Percentiles rank a stretch among this genome's conserved stretches.
These are phyloP conservation scores for Sialis lutaria DNA, from an alignment of 2,888 invertebrate genomes.

Conservation along the genomic window DNA sequence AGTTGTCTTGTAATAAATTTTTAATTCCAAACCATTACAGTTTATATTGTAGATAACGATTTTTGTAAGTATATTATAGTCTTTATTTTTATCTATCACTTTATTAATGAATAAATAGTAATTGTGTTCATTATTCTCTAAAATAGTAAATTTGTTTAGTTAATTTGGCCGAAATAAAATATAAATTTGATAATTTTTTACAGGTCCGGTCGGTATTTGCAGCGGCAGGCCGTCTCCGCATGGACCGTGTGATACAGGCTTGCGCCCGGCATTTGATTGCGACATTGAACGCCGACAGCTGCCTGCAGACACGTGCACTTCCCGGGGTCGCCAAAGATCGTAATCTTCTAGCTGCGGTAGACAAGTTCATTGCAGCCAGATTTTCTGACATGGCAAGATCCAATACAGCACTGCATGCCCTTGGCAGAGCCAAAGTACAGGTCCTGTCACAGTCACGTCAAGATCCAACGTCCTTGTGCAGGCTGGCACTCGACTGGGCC, in stretches of 20 bases:
- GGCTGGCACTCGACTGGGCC: constrained; percentile 47
- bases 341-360: constrained; percentile 43
- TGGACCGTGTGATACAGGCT: constrained; percentile 53
- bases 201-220: constrained; percentile 60
- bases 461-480: constrained; percentile 41
- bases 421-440: constrained; percentile 55
- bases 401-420: constrained; percentile 36
- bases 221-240: constrained; percentile 60
- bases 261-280: constrained; percentile 52
- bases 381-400: constrained; percentile 29
- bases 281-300: constrained; percentile 40
- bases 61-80: not conserved
- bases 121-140: constrained; percentile 3
- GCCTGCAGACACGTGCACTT: constrained; percentile 40
- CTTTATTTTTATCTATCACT: not conserved
- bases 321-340: constrained; percentile 39
- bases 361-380: constrained; percentile 36
- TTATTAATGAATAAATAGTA: not conserved
- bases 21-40: not conserved
- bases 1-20: not conserved
- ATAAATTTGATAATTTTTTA: constrained; percentile 11
- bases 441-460: constrained; percentile 55
- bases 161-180: not conserved
- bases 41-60: too few relatives aligned
- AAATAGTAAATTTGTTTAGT: not conserved